Evolutionary conservation across 1,140 invertebrate species (phyloP).

Genomic region (Drosophila asahinai): DNA sequence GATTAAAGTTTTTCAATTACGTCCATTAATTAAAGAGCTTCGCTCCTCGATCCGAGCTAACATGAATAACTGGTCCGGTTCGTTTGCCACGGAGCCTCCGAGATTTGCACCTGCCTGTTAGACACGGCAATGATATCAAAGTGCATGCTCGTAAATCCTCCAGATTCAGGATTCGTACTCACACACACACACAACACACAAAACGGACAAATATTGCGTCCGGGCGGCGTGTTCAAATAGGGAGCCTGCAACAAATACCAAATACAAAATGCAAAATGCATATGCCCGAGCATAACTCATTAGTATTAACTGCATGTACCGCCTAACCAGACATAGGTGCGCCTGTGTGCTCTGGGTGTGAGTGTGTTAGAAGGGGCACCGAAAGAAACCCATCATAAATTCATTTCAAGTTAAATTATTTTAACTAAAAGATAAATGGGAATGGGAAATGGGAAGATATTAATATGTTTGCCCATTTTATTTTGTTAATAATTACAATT

Average conservation of each 20-base stretch:
- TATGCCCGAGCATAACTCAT: constrained; percentile 75
- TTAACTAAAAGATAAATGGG: neutral
- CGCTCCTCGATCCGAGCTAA: neutral
- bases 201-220: constrained; percentile 49
- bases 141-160: constrained; percentile 50
- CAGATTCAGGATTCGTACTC: constrained; percentile 21
- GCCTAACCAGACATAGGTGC: constrained; percentile 27
- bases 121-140: constrained; percentile 40
- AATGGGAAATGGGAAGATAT: no score
- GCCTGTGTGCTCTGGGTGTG: constrained; percentile 1
- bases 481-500: no score
- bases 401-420: neutral
- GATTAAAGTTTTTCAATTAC: constrained; percentile 53
- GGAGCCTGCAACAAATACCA: constrained; percentile 33
- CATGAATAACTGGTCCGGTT: constrained; percentile 15
- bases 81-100: constrained; percentile 10
- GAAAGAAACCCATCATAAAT: neutral
- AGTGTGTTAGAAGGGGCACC: constrained; percentile 1
- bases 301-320: constrained; percentile 75
- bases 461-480: no score
- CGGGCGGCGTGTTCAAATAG: constrained; percentile 42
- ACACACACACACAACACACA: neutral
- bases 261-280: constrained; percentile 54
- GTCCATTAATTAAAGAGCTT: constrained; percentile 44
- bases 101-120: constrained; percentile 46